Evolutionary conservation across 2,888 invertebrate genomes (phyloP), one percentile per base, ranked within the genome.

Genomic region (Pterostichus niger): DNA sequence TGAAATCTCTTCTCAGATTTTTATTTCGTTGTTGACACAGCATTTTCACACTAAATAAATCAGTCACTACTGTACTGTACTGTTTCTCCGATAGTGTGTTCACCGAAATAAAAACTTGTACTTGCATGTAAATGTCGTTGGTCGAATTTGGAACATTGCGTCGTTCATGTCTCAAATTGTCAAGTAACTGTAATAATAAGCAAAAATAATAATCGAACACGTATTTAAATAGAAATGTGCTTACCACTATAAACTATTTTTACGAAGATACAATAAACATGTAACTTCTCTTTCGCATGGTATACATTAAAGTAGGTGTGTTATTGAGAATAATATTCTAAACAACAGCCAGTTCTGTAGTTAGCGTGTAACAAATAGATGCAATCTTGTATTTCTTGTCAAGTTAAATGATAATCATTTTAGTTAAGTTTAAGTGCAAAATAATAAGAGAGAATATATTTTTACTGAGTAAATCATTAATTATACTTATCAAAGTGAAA

Each of bases 401-500:
- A 80, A 68, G 52, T 80, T 68, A 46, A 79, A 59, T 64, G 80
- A 80, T 80, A 80, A 80, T 80, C 80, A 80, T 64, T 80, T 80
- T 80, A 80, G 80, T 68, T 80, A 80, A 82, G 73, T 82, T 82
- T 82, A 82, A 82, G 75, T 82, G 82, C 82, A 82, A 80, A 82
- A 82, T 73, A 82, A 73, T 82, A 82, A 82, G 56, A 82, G 82
- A 82, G 82, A 80, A 75, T 82, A 82, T 82, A 82, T 82, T 82
- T 82, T 82, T 82, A 82, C 82, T 82, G 82, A 82, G 73, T 79
- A 79, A 79, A 79, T 46, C 79, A 79, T 79, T 79, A 46, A 79
- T 79, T 79, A 76, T 79, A 79, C 79, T 79, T 79, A 82, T 82
- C 75, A 82, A 59, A 71, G 73, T 68, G 49, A 44, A 64, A 82